Evolutionary conservation across 1,140 invertebrate species (phyloP), one percentile per base, ranked within the genome.

Genomic region (Euglossa dilemma): DNA sequence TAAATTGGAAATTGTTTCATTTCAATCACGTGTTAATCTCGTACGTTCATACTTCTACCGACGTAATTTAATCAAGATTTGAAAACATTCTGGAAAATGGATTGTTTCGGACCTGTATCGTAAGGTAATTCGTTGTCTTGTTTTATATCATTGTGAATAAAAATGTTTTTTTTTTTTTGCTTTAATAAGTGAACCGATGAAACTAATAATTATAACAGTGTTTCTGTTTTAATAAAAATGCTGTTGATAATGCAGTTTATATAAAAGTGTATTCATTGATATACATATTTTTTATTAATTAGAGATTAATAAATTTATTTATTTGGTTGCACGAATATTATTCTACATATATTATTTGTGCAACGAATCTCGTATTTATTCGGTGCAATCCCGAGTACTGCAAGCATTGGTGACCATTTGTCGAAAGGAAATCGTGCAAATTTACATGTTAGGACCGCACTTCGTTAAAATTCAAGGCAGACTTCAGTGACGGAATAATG

Each of bases 391-490:
- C 23, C 23, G 20, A 54, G 23, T 9, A 52, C 6, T n/a, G 69
- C 9, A 63, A 63, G 73, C 36, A 80, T 73, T 20, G 57, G 12
- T 47, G 18, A 69, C 18, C 64, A 23, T 56, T 67, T 5, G 52
- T 78, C 47, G 23, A 63, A 63, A 66, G n/a, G 43, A 66, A 56
- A 64, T 75, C 59, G 9, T 56, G 50, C 18, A 75, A 50, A 66
- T 81, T 75, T 72, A 61, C 69, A 52, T 50, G 73, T 76, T 73
- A 67, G 72, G 43, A 43, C 73, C 57, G 75, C 66, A 23, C 14
- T 47, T 45, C 50, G 56, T 83, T 79, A 83, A 79, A 78, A 83
- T 83, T 83, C 81, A 70, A 79, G 57, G 47, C 81, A 71, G 75
- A 69, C 59, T 12, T 47, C 36, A 52, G 81, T 79, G 81, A 70